A percentile compares a stretch with the other conserved stretches of the same genome.
Evolutionary conservation across 1,140 invertebrate species (phyloP).

Genomic region (Oryzaephilus surinamensis): DNA sequence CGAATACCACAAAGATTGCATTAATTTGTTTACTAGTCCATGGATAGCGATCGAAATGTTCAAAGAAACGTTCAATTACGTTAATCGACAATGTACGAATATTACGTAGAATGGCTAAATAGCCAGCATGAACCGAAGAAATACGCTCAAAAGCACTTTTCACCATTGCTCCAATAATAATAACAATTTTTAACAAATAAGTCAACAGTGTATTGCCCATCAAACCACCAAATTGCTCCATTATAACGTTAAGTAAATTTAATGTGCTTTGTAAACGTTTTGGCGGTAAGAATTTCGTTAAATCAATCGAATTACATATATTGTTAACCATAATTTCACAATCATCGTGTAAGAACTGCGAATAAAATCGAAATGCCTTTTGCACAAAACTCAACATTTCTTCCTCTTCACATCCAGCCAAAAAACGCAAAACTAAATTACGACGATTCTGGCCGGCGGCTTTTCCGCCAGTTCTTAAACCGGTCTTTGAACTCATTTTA

Average conservation of each 20-base stretch:
- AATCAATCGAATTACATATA: constrained; percentile 41
- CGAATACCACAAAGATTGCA: constrained; percentile 61
- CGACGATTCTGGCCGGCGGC: constrained; percentile 54
- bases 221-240: constrained; percentile 76
- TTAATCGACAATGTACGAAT: constrained; percentile 49
- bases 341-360: constrained; percentile 48
- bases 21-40: constrained; percentile 64
- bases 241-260: constrained; percentile 65
- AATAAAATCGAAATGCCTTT: constrained; percentile 71
- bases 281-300: constrained; percentile 53
- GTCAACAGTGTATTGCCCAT: constrained; percentile 55
- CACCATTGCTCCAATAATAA: constrained; percentile 55
- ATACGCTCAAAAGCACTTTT: constrained; percentile 45
- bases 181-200: constrained; percentile 58
- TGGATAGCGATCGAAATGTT: constrained; percentile 63
- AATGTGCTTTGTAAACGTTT: constrained; percentile 64
- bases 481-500: constrained; percentile 73
- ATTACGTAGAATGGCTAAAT: constrained; percentile 54
- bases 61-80: constrained; percentile 62
- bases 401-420: constrained; percentile 65
- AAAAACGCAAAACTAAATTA: constrained; percentile 69
- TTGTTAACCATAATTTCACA: constrained; percentile 37
- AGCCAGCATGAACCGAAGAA: constrained; percentile 48
- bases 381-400: constrained; percentile 73
- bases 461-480: constrained; percentile 60